These are phyloP conservation scores for Steinernema feltiae DNA, from an alignment of 1,140 invertebrate genomes.

Conservation along the genomic window DNA sequence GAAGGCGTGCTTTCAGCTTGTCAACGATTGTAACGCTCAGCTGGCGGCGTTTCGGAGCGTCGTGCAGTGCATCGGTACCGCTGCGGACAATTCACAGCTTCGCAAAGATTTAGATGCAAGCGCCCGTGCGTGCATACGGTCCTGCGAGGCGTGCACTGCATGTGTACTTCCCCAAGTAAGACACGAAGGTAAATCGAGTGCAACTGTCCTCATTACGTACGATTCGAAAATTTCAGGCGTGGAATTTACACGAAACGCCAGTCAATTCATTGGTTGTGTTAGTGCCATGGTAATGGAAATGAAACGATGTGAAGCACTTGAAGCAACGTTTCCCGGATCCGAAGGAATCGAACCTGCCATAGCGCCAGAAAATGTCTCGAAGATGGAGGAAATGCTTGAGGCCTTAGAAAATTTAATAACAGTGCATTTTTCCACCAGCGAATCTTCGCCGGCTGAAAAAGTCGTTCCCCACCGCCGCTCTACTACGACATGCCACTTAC, in stretches of 20 bases:
- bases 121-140: slow-evolving; percentile 49
- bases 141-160: slow-evolving; percentile 54
- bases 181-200: slow-evolving; percentile 42
- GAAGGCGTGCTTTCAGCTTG: slow-evolving; percentile 37
- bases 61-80: slow-evolving; percentile 53
- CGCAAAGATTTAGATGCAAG: slow-evolving; percentile 47
- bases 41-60: slow-evolving; percentile 48
- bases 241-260: slow-evolving; percentile 47
- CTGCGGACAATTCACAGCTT: slow-evolving; percentile 41
- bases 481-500: slow-evolving; percentile 46
- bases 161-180: slow-evolving; percentile 54
- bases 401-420: slow-evolving; percentile 56
- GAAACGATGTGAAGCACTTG: slow-evolving; percentile 51
- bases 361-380: slow-evolving; percentile 6
- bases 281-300: slow-evolving; percentile 49
- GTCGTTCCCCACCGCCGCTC: slow-evolving; percentile 49
- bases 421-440: slow-evolving; percentile 56
- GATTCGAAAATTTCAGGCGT: slow-evolving; percentile 31
- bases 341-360: slow-evolving; percentile 21
- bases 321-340: slow-evolving; percentile 45
- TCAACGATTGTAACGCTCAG: slow-evolving; percentile 54
- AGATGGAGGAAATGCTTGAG: slow-evolving; percentile 52
- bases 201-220: neutral
- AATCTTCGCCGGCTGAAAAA: slow-evolving; percentile 47
- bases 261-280: slow-evolving; percentile 56